Conservation (phyloP, 2,113 vertebrate genomes). For the Bungarus multicinctus region DNA sequence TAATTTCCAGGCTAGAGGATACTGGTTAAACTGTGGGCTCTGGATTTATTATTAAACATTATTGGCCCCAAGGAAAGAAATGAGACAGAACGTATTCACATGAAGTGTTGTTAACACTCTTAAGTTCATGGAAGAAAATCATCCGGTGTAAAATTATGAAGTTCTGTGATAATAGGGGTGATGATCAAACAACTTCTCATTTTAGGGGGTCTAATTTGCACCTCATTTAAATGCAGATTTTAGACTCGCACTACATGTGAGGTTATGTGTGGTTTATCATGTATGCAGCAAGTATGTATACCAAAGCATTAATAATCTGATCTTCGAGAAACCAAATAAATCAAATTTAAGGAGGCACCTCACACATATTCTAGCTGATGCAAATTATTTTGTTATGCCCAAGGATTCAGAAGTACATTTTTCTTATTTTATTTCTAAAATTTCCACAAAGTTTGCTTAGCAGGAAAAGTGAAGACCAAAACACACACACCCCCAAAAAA, state of each 20-base stretch:
- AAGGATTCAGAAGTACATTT: background rate
- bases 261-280: background rate
- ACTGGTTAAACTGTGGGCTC: slow-evolving; percentile 38
- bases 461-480: background rate
- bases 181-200: background rate
- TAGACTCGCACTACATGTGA: background rate
- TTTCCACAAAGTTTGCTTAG: background rate
- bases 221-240: slow-evolving; percentile 18
- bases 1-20: slow-evolving; percentile 37
- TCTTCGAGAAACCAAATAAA: background rate
- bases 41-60: slow-evolving; percentile 56
- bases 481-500: too few species aligned
- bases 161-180: slow-evolving; percentile 24
- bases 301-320: background rate
- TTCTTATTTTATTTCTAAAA: background rate
- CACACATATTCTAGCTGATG: background rate
- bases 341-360: background rate
- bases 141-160: slow-evolving; percentile 40
- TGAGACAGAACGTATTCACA: slow-evolving; percentile 20
- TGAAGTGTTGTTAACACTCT: slow-evolving; percentile 30
- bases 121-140: slow-evolving; percentile 44
- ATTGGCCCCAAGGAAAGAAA: slow-evolving; percentile 43
- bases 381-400: background rate
- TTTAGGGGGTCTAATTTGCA: slow-evolving; percentile 45
- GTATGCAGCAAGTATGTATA: too few species aligned